phyloP scores from a whole-genome alignment of 2,113 vertebrate genomes.

The Daubentonia madagascariensis region DNA sequence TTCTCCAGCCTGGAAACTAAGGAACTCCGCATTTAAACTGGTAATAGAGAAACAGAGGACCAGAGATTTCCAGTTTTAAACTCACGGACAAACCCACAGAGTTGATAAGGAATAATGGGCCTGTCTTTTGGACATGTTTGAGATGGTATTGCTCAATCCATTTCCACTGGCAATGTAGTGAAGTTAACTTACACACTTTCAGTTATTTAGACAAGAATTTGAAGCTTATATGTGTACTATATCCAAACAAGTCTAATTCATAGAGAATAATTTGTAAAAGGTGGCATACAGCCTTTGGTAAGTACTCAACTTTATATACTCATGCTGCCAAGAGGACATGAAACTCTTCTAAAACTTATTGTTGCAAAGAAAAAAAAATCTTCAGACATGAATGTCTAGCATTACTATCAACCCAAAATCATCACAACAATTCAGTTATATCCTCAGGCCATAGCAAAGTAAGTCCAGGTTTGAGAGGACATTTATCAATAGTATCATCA shows the following conservation, averaged over 20 bases:
- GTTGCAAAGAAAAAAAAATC: not conserved
- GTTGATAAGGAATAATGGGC: not conserved
- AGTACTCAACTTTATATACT: not conserved
- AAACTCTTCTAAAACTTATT: not conserved
- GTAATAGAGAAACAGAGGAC: not conserved
- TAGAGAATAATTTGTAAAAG: not conserved
- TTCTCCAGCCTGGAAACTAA: not conserved
- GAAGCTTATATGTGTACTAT: not conserved
- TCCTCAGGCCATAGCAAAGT: not conserved
- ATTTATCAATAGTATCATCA: not conserved
- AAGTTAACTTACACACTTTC: not conserved
- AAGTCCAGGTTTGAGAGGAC: not conserved
- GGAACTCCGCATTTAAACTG: fast-evolving
- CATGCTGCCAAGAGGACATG: not conserved
- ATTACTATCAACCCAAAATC: not conserved
- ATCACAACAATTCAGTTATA: not conserved
- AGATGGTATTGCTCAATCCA: not conserved
- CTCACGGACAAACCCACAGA: not conserved
- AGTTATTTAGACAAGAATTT: not conserved
- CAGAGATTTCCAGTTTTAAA: not conserved
- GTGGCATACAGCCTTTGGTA: not conserved
- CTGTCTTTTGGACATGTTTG: not conserved
- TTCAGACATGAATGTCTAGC: not conserved
- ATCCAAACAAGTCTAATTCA: not conserved
- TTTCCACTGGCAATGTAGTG: not conserved